phyloP scores from a whole-genome alignment of 2,113 vertebrate species.

The Myiopsitta monachus region DNA sequence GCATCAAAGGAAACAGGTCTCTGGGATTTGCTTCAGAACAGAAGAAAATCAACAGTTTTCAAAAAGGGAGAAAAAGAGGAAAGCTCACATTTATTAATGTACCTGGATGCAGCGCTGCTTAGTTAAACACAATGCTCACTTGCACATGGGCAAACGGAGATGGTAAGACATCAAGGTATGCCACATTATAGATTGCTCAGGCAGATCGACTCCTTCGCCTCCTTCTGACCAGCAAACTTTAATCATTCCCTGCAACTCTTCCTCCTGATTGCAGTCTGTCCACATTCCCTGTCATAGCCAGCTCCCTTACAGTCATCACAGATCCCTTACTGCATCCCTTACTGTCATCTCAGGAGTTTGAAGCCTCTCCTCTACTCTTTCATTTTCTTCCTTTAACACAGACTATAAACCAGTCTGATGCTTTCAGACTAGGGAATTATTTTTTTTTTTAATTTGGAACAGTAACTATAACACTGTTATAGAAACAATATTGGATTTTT shows the following conservation, averaged over 20 bases:
- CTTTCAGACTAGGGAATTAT: slow-evolving; percentile 50
- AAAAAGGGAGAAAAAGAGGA: neutral
- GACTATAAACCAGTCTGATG: slow-evolving; percentile 48
- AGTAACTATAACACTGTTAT: neutral
- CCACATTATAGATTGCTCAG: neutral
- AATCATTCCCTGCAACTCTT: neutral
- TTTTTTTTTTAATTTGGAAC: slow-evolving; percentile 36
- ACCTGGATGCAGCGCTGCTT: neutral
- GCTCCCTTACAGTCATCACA: neutral
- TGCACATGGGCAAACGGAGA: neutral
- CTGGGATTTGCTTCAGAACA: neutral
- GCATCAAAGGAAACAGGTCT: neutral
- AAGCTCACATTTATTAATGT: neutral
- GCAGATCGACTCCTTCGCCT: neutral
- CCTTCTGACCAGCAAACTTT: neutral
- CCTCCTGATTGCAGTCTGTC: neutral
- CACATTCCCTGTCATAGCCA: neutral
- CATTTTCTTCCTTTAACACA: slow-evolving; percentile 49
- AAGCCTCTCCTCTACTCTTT: neutral
- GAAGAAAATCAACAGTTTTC: neutral
- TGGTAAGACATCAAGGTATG: neutral
- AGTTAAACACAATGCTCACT: neutral
- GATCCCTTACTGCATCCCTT: neutral
- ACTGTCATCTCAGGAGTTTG: neutral
- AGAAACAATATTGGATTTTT: neutral